phyloP scores from a whole-genome alignment of 1,140 invertebrate species.

The Gonatopus flavifemur region DNA sequence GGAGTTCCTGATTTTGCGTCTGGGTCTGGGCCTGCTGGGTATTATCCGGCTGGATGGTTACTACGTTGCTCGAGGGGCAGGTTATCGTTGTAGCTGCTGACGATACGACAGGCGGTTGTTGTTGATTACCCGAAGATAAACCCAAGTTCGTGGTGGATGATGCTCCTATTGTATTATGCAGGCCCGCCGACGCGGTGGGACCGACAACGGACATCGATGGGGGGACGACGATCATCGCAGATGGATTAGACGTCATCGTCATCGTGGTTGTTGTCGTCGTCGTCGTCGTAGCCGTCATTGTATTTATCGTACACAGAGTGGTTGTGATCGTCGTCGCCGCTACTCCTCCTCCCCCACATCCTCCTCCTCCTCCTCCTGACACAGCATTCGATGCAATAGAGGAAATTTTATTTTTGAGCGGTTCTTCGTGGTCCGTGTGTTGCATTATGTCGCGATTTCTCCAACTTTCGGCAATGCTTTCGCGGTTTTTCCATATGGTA shows the following conservation, averaged over 20 bases:
- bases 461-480: slow-evolving; percentile 59
- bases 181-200: slow-evolving; percentile 16
- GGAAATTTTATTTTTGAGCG: too few species aligned
- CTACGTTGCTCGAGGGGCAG: slow-evolving; percentile 27
- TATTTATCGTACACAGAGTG: slow-evolving; percentile 5
- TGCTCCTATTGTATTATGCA: too few species aligned
- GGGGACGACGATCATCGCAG: not conserved
- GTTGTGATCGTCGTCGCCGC: slow-evolving; percentile 6
- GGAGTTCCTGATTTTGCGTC: slow-evolving; percentile 54
- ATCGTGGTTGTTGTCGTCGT: slow-evolving; percentile 12
- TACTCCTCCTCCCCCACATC: too few species aligned
- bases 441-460: slow-evolving; percentile 55
- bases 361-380: too few species aligned
- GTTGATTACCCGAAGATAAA: too few species aligned
- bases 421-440: slow-evolving; percentile 18
- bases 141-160: too few species aligned
- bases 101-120: slow-evolving; percentile 26
- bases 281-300: slow-evolving; percentile 12
- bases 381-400: too few species aligned
- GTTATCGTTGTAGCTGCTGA: slow-evolving; percentile 24
- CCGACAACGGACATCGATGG: slow-evolving; percentile 4
- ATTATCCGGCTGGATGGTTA: slow-evolving; percentile 35
- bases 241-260: slow-evolving; percentile 15
- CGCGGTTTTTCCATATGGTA: slow-evolving; percentile 65
- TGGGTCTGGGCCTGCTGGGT: slow-evolving; percentile 50